Evolutionary conservation across 2,113 vertebrate genomes (phyloP).

Genomic region (Phodopus roborovskii): DNA sequence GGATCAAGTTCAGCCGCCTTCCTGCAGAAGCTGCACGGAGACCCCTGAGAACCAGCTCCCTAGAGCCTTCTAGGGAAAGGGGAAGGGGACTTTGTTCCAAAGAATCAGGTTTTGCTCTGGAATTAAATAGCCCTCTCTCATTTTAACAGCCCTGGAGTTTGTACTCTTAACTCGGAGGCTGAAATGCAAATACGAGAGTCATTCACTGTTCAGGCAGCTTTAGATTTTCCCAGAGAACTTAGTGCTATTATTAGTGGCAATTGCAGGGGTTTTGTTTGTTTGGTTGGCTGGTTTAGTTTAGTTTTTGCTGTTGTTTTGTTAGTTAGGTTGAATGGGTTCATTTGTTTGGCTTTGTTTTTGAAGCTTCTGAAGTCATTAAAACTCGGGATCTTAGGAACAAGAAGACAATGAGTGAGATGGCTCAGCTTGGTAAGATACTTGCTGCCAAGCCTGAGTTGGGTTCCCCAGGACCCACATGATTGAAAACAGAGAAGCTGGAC

Average conservation of each 20-base stretch:
- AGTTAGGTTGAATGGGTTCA: neutral
- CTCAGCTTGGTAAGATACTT: neutral
- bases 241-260: neutral
- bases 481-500: neutral
- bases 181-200: neutral
- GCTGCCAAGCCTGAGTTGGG: neutral
- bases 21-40: slow-evolving; percentile 21
- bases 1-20: slow-evolving; percentile 57
- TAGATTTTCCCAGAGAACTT: neutral
- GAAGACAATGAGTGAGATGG: neutral
- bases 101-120: neutral
- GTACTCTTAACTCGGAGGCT: slow-evolving; percentile 25
- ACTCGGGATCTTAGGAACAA: slow-evolving; percentile 49
- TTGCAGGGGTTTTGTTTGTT: neutral
- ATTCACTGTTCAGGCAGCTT: neutral
- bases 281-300: neutral
- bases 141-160: slow-evolving; percentile 23
- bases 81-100: neutral
- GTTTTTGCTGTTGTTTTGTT: neutral
- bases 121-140: slow-evolving; percentile 4
- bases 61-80: neutral
- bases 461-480: neutral
- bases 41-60: neutral
- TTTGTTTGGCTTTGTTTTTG: neutral
- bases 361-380: slow-evolving; percentile 50